phyloP scores from a whole-genome alignment of 1,140 invertebrate species.

The Musca vetustissima region DNA sequence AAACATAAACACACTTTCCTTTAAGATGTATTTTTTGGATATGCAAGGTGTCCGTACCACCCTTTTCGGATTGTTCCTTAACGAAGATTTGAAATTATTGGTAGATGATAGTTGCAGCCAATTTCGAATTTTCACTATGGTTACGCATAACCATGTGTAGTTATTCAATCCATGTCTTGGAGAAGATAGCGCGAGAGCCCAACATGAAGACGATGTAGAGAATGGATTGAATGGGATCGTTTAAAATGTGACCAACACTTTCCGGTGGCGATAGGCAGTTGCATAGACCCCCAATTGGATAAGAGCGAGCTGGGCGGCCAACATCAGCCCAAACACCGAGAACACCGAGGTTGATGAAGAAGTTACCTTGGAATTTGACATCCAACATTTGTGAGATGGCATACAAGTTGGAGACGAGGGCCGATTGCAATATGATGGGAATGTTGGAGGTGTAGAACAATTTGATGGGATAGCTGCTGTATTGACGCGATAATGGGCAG shows the following conservation, averaged over 20 bases:
- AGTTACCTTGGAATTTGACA: too few species aligned
- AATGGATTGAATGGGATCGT: conserved; percentile 95
- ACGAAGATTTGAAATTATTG: conserved; percentile 99
- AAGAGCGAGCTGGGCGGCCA: too few species aligned
- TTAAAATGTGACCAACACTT: conserved; percentile 90
- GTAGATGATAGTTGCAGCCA: conserved; percentile 99
- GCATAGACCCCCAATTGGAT: conserved; percentile 95
- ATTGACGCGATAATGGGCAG: conserved; percentile 96
- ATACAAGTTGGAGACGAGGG: too few species aligned
- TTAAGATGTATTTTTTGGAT: conserved; percentile 69
- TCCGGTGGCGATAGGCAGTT: conserved; percentile 99
- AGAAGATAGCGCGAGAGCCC: conserved; percentile 98
- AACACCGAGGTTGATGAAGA: conserved; percentile 95
- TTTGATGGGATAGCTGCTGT: conserved; percentile 99
- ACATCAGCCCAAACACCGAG: conserved; percentile 98
- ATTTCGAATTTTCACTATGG: conserved; percentile 96
- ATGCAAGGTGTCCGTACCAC: conserved; percentile 95
- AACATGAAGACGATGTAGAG: conserved; percentile 99
- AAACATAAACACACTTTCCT: too few species aligned
- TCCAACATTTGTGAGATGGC: too few species aligned
- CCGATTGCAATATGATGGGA: conserved; percentile 98
- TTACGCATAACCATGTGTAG: conserved; percentile 99
- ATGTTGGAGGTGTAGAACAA: conserved; percentile 99
- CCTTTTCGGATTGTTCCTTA: conserved; percentile 99
- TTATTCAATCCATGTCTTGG: conserved; percentile 99